These are phyloP conservation scores for Cacoxenus indagator DNA, from an alignment of 2,888 invertebrate genomes.

Conservation along the genomic window DNA sequence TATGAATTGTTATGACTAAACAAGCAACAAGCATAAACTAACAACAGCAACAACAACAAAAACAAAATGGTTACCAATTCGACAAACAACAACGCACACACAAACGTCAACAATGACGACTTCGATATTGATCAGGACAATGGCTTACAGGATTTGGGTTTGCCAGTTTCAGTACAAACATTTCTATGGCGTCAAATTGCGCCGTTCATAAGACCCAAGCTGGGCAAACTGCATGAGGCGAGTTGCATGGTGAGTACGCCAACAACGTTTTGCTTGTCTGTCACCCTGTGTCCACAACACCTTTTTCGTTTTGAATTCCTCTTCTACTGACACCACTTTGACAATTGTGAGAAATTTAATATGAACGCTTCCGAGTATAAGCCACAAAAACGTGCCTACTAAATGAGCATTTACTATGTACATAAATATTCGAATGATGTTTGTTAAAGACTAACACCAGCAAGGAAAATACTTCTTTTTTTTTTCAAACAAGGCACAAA, in stretches of 20 bases:
- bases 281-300: no score
- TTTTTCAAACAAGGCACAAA: slow-evolving; percentile 23
- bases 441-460: background rate
- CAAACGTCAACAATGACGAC: slow-evolving; percentile 64
- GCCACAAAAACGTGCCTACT: slow-evolving; percentile 22
- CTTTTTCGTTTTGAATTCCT: background rate
- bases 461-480: background rate
- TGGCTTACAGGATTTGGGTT: slow-evolving; percentile 79
- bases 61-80: slow-evolving; percentile 53
- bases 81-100: slow-evolving; percentile 53
- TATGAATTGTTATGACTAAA: slow-evolving; percentile 26
- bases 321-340: background rate
- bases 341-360: background rate
- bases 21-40: slow-evolving; percentile 28
- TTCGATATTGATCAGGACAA: slow-evolving; percentile 74
- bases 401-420: slow-evolving; percentile 27
- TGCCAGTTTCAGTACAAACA: slow-evolving; percentile 96
- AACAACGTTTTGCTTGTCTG: background rate
- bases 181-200: slow-evolving; percentile 98
- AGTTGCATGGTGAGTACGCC: slow-evolving; percentile 90
- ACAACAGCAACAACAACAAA: slow-evolving; percentile 56
- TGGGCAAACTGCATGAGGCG: slow-evolving; percentile 96
- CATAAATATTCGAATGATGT: background rate
- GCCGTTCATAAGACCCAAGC: slow-evolving; percentile 94
- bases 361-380: background rate